phyloP scores from a whole-genome alignment of 2,797 vertebrate genomes.

The Xenops minutus region DNA sequence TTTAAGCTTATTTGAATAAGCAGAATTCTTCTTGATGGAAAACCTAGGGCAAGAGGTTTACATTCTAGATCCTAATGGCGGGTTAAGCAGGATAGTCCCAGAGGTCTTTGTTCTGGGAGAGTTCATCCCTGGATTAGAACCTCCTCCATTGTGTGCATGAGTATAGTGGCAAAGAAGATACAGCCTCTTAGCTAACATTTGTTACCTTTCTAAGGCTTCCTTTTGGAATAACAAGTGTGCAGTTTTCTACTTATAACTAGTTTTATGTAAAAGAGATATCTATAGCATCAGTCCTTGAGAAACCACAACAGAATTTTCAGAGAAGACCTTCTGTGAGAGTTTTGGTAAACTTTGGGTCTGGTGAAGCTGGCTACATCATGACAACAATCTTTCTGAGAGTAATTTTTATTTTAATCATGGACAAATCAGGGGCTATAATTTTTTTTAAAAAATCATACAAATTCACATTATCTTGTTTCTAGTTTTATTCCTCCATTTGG shows the following conservation, averaged over 20 bases:
- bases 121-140: background rate
- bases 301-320: background rate
- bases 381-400: background rate
- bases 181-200: background rate
- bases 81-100: background rate
- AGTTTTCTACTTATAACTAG: background rate
- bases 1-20: background rate
- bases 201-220: background rate
- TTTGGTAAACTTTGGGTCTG: background rate
- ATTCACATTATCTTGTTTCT: background rate
- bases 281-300: background rate
- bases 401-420: background rate
- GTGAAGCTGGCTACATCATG: background rate
- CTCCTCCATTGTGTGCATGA: background rate
- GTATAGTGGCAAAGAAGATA: background rate
- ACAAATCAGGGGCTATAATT: background rate
- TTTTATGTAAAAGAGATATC: background rate
- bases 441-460: background rate
- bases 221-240: background rate
- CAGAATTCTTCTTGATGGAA: background rate
- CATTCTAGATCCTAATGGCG: background rate
- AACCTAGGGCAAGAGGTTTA: background rate
- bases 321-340: background rate
- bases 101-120: background rate
- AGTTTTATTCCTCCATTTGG: background rate